Conservation (phyloP, 2,888 invertebrate species). For the Laothoe populi region DNA sequence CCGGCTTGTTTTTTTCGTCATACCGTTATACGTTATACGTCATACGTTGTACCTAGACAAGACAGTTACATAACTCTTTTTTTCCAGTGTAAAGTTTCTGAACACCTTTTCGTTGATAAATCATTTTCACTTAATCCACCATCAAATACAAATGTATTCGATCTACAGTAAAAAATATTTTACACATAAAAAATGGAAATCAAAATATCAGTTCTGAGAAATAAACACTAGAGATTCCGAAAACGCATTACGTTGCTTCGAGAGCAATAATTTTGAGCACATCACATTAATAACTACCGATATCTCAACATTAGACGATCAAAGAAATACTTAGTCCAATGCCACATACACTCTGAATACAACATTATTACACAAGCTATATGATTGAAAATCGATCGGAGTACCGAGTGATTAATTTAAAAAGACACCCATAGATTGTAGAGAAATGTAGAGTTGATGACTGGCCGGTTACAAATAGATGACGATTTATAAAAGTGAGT, state of each 20-base stretch:
- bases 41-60: no score
- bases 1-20: no score
- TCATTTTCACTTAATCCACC: no score
- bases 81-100: no score
- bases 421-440: slow-evolving; percentile 4
- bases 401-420: slow-evolving; percentile 1
- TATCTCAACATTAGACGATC: slow-evolving; percentile 36
- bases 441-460: slow-evolving; percentile 22
- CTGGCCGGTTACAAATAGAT: slow-evolving; percentile 30
- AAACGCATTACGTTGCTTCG: slow-evolving; percentile 11
- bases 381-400: neutral
- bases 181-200: neutral
- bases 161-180: no score
- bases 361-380: neutral
- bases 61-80: no score
- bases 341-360: neutral
- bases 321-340: slow-evolving; percentile 35
- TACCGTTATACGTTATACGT: no score
- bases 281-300: slow-evolving; percentile 13
- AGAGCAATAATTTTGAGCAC: slow-evolving; percentile 27
- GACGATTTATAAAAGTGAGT: slow-evolving; percentile 33
- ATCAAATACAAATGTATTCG: no score
- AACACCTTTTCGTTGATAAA: no score
- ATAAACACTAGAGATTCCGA: slow-evolving; percentile 5
- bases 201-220: slow-evolving; percentile 4